phyloP scores from a whole-genome alignment of 92 coral and sea anemone genomes.

The Phenganax stokvisi region DNA sequence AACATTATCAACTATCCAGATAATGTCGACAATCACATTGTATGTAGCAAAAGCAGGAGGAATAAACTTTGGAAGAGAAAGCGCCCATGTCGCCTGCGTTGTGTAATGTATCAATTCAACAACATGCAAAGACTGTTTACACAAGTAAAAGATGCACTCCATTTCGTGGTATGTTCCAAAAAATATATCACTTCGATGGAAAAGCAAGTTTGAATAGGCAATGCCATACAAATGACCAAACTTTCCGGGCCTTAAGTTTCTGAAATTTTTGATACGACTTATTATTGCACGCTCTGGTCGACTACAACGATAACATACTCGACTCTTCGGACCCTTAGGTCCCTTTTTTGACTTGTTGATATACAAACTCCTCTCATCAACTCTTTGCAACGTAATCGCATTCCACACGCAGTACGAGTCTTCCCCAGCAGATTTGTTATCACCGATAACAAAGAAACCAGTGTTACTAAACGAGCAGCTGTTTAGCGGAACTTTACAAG shows the following conservation, averaged over 20 bases:
- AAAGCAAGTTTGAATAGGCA: no score
- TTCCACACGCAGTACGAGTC: constrained; percentile 15
- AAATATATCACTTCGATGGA: neutral
- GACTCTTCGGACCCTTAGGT: neutral
- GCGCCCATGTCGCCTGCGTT: no score
- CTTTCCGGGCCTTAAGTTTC: no score
- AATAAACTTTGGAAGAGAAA: no score
- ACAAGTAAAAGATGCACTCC: no score
- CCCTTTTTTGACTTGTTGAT: neutral
- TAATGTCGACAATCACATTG: no score
- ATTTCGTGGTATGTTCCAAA: neutral
- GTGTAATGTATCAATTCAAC: no score
- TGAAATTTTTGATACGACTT: no score
- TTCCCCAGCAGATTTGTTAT: neutral
- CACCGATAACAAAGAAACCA: neutral
- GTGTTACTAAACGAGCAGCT: neutral
- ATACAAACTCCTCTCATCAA: neutral
- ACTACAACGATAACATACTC: neutral
- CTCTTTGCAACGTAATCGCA: neutral
- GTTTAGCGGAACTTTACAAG: neutral
- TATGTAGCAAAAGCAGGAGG: no score
- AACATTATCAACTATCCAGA: no score
- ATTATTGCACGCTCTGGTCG: neutral
- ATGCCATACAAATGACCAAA: no score
- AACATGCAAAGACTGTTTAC: no score